Base-by-base conservation (phyloP, 2,113 vertebrate genomes). In the Crotalus viridis region DNA sequence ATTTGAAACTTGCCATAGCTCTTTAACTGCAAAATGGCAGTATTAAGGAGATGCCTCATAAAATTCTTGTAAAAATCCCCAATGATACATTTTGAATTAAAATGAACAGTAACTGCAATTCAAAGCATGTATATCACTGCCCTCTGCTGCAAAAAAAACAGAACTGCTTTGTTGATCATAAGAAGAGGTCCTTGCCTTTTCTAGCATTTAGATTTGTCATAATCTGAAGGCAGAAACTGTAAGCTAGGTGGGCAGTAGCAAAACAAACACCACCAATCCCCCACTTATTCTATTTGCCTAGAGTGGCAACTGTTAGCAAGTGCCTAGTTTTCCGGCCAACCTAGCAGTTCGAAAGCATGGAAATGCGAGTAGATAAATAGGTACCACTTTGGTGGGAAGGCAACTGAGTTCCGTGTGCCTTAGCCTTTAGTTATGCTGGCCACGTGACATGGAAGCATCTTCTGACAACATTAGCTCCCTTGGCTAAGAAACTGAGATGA, bases 61-160 rank as follows among this genome's bases (percentile, higher is more conserved):
- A 59, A 87, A 13, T 24, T 48, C 15, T 86, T 64, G n/a, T 54
- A 51, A 55, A 5, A 61, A 87, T 22, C 1, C 12, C 48, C 85
- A 26, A 52, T 48, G 21, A 52, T 87, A 51, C 12, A 13, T 87
- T 87, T 52, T 52, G 43, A 15, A 48, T 87, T 33, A 88, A 88
- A 55, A 54, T 55, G n/a, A 54, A 4, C 26, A 26, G 10, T 24
- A 89, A 85, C 13, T 90, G 51, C 26, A 48, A 15, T 22, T 61
- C 5, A 61, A 46, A n/a, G 26, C 19, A 24, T 61, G 46, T 48
- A 39, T 28, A 91, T 39, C 61, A 85, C 69, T 89, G 56, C 93
- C 69, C 87, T 89, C 93, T 89, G n/a, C 90, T 91, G 90, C 48
- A 64, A 87, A 21, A n/a, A 43, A 89, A 86, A 22, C 52, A 86